Evolutionary conservation across 2,113 vertebrate species (phyloP).

Genomic region (Marmota flaviventris): DNA sequence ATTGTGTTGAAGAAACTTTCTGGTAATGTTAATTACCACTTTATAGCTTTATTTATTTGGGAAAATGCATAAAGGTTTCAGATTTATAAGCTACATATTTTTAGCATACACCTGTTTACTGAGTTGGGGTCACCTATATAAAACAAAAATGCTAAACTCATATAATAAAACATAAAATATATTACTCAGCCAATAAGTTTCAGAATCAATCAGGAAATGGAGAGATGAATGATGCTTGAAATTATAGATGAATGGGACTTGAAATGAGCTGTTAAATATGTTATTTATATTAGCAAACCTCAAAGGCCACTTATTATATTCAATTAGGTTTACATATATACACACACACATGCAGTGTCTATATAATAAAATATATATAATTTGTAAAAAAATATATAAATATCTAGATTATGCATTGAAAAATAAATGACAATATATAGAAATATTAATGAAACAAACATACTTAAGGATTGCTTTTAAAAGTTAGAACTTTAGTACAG

Average conservation of each 20-base stretch:
- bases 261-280: neutral
- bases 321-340: neutral
- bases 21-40: neutral
- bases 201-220: neutral
- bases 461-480: neutral
- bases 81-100: neutral
- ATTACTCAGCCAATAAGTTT: neutral
- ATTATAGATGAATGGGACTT: neutral
- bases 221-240: slow-evolving; percentile 9
- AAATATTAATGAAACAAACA: neutral
- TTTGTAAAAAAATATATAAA: neutral
- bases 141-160: neutral
- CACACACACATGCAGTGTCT: neutral
- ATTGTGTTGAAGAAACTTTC: neutral
- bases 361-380: neutral
- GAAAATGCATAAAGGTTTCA: neutral
- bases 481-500: neutral
- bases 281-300: neutral
- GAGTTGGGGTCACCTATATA: neutral
- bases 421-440: neutral
- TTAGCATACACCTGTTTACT: neutral
- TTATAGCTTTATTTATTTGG: neutral
- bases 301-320: neutral
- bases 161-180: slow-evolving; percentile 24
- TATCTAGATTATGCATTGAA: neutral